Base-by-base conservation (phyloP, 2,797 vertebrate species). In the Xerus rutilus region DNA sequence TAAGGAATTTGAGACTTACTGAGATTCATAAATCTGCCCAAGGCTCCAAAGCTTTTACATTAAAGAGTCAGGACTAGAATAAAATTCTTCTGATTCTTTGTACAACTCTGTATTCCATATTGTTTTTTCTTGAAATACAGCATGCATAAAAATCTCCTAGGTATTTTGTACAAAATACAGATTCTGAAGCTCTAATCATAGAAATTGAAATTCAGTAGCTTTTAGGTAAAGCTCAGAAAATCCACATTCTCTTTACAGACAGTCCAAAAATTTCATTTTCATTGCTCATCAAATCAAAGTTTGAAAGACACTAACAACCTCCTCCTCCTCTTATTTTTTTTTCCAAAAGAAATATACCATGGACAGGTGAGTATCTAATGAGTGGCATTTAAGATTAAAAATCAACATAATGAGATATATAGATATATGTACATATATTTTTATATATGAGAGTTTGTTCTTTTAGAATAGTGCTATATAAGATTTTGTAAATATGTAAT, bases 161-260 rank as follows among this genome's bases (percentile, higher is more conserved):
- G 1, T 14, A 43, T 91, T 35, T 74, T 90, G 3, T 32, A 17
- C 1, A 25, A 96, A 88, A 86, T 89, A 54, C 7, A 69, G 45
- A n/a, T 21, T 49, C 25, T 81, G 13, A 82, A 9, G 3, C 12
- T 72, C 25, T 49, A 57, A 18, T 76, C 67, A 94, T 18, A 90
- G 64, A 93, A 57, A 52, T 47, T 73, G n/a, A 74, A 94, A 96
- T 93, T 86, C 32, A 43, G n/a, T 79, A 69, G 30, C 59, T 88
- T 45, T 73, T 91, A 57, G 43, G 4, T 83, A 83, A 23, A 92
- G 3, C 21, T n/a, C 73, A 79, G 30, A 23, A 95, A 62, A 70
- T 70, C 20, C 67, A 20, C 8, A 20, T 45, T 67, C 3, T 69
- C 77, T 84, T 90, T 64, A 65, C 32, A 76, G 76, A 92, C 15